Percentiles rank a stretch among this genome's conserved stretches.
Evolutionary conservation across 2,113 vertebrate genomes (phyloP).

Genomic region (Diphyllodes magnificus): DNA sequence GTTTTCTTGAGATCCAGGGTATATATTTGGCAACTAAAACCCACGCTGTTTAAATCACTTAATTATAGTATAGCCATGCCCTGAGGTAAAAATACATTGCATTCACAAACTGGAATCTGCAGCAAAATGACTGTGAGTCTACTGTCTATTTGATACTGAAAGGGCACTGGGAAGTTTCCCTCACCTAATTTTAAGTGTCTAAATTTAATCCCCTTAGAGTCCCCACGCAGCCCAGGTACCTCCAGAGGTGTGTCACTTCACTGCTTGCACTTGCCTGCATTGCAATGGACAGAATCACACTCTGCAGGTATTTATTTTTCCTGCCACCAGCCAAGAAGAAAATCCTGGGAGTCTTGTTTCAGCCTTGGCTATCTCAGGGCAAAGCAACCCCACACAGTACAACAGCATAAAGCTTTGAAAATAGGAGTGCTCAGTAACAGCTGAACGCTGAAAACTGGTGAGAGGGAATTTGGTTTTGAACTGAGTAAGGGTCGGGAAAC

Average conservation of each 20-base stretch:
- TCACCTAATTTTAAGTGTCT: neutral
- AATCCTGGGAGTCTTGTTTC: neutral
- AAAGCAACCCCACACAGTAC: neutral
- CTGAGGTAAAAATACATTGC: neutral
- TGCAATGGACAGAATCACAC: neutral
- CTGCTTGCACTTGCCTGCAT: neutral
- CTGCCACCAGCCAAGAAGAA: neutral
- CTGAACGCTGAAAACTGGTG: neutral
- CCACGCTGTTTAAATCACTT: neutral
- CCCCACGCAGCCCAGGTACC: accelerated
- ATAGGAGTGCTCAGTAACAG: neutral
- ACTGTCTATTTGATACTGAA: neutral
- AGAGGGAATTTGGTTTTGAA: neutral
- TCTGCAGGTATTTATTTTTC: neutral
- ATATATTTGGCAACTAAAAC: neutral
- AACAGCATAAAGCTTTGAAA: neutral
- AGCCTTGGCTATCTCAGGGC: neutral
- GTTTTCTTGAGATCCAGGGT: neutral
- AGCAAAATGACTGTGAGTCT: neutral
- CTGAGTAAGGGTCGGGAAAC: neutral
- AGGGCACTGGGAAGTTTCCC: neutral
- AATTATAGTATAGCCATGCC: neutral
- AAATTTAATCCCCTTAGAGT: neutral
- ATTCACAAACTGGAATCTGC: neutral
- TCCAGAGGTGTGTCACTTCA: neutral